Conservation (phyloP, 2,888 invertebrate species). For the Tanypteryx hageni region DNA sequence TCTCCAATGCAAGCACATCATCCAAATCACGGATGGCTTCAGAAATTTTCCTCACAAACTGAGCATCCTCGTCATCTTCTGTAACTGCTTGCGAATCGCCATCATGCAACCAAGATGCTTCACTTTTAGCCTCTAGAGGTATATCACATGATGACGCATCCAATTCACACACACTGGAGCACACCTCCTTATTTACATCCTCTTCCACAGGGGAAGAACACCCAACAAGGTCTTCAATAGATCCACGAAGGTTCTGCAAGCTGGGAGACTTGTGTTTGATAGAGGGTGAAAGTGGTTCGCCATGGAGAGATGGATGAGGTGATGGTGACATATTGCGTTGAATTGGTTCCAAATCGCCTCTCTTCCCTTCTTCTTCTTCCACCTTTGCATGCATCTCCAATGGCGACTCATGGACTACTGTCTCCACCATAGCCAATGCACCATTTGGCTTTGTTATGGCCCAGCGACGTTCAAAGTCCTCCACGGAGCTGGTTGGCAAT, state of each 20-base stretch:
- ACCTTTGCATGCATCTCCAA: background rate
- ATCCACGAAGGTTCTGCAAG: slow-evolving; percentile 82
- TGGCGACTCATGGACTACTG: background rate
- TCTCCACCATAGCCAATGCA: background rate
- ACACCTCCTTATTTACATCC: slow-evolving; percentile 38
- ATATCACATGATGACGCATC: background rate
- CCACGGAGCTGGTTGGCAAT: slow-evolving; percentile 67
- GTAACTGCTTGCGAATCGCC: background rate
- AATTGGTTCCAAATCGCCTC: background rate
- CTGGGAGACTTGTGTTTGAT: slow-evolving; percentile 72
- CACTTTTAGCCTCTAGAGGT: background rate
- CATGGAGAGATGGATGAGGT: slow-evolving; percentile 67
- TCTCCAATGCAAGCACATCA: slow-evolving; percentile 80
- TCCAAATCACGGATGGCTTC: slow-evolving; percentile 82
- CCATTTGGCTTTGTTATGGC: slow-evolving; percentile 82
- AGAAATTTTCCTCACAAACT: slow-evolving; percentile 80
- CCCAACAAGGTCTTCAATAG: slow-evolving; percentile 79
- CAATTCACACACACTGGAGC: background rate
- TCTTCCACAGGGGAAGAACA: slow-evolving; percentile 29
- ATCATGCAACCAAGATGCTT: slow-evolving; percentile 46
- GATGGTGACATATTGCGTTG: slow-evolving; percentile 68
- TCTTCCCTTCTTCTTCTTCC: background rate
- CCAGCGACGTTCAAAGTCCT: slow-evolving; percentile 86
- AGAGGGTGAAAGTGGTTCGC: slow-evolving; percentile 68
- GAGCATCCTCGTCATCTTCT: slow-evolving; percentile 79